phyloP scores from a whole-genome alignment of 2,113 vertebrate genomes.

The Odontesthes bonariensis region DNA sequence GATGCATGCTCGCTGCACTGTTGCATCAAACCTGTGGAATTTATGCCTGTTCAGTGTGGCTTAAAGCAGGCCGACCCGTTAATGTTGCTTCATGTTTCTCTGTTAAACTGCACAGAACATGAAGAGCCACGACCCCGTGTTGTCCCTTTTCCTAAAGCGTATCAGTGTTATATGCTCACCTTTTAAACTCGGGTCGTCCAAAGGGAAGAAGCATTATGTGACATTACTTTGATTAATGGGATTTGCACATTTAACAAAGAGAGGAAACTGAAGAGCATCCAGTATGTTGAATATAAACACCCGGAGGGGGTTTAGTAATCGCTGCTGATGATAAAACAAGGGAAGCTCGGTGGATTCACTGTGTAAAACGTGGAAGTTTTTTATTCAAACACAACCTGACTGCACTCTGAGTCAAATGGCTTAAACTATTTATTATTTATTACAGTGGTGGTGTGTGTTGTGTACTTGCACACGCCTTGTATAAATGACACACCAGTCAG shows the following conservation, averaged over 20 bases:
- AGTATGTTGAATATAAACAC: too few species aligned
- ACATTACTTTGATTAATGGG: background rate
- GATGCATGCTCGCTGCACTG: background rate
- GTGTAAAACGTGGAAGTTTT: conserved; percentile 5
- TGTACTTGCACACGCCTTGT: too few species aligned
- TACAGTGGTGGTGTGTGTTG: conserved; percentile 5
- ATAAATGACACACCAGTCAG: too few species aligned
- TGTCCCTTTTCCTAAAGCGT: conserved; percentile 10
- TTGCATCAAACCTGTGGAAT: conserved; percentile 15
- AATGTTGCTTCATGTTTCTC: conserved; percentile 5
- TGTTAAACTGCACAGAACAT: background rate
- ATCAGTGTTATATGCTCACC: conserved; percentile 1
- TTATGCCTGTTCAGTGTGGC: background rate
- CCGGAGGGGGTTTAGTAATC: too few species aligned
- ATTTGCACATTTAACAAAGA: background rate
- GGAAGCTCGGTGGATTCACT: conserved; percentile 18
- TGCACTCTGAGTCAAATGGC: conserved; percentile 28
- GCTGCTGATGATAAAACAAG: background rate
- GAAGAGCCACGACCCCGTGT: conserved; percentile 15
- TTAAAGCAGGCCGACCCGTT: background rate
- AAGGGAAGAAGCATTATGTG: conserved; percentile 33
- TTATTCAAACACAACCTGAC: conserved; percentile 32
- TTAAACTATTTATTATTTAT: conserved; percentile 64
- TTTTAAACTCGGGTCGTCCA: background rate
- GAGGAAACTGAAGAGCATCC: too few species aligned